Evolutionary conservation across 1,140 invertebrate species (phyloP), one percentile per base, ranked within the genome.

Genomic region (Araneus ventricosus): DNA sequence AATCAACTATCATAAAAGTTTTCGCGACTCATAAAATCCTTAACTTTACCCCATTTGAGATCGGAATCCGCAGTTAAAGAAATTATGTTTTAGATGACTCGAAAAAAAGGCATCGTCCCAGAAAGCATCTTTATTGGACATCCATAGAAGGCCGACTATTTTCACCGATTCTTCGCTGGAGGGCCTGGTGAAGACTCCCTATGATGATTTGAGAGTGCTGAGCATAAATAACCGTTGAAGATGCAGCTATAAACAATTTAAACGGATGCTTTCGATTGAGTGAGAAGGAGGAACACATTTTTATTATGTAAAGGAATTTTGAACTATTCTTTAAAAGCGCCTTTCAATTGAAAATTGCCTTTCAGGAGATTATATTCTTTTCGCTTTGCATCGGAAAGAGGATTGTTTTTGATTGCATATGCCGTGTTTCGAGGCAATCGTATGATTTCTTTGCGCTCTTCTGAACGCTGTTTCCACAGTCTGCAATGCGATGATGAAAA

Each of bases 161-260:
- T 52, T 52, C 17, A 14, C 10, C 45, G 10, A 17, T 14, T 14
- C 10, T 52, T 52, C 45, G 45, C 10, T 52, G 14, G 45, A 14
- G 45, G 45, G 10, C n/a, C n/a, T n/a, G n/a, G n/a, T 3, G 10
- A 17, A 52, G 14, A 14, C 20, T 75, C 4, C 20, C 45, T 20
- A 52, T 30, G 59, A 88, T 70, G 79, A 79, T 45, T 14, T 63
- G 63, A 67, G 17, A 30, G 17, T 91, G 17, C 22, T 61, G 24
- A 27, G 24, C 82, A 86, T 75, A 86, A 92, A 92, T 86, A 82
- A 92, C 86, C 63, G 17, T 22, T 24, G 82, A 52, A 75, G 59
- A 91, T 85, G 85, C 61, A 14, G 27, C 90, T 61, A 92, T 92
- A 92, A 92, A 86, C 41, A 85, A 86, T 92, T 91, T 91, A 85